Percentiles rank a stretch among this genome's conserved stretches.
phyloP scores from a whole-genome alignment of 2,888 invertebrate species.

The Eretmocerus hayati region DNA sequence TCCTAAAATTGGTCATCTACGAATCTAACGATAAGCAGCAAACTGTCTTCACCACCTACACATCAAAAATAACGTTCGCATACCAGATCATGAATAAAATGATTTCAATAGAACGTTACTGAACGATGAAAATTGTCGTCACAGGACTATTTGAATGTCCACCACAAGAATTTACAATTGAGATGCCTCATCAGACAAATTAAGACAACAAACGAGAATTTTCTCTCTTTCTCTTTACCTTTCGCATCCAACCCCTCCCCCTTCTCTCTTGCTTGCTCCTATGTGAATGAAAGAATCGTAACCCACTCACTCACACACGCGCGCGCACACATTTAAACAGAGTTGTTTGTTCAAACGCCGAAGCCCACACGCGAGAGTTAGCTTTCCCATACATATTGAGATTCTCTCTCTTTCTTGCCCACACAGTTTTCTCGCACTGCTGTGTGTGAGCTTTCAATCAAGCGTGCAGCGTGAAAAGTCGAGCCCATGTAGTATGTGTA shows the following conservation, averaged over 20 bases:
- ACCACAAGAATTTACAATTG: background rate
- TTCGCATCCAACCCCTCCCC: background rate
- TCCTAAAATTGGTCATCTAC: too few species aligned
- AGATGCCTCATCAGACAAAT: background rate
- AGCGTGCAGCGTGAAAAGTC: conserved; percentile 1
- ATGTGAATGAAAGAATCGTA: too few species aligned
- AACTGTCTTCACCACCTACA: too few species aligned
- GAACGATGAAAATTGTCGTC: too few species aligned
- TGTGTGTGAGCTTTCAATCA: conserved; percentile 9
- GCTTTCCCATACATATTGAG: background rate
- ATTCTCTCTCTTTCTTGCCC: background rate
- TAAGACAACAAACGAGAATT: background rate
- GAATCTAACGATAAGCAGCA: too few species aligned
- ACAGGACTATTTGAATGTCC: background rate
- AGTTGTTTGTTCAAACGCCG: too few species aligned
- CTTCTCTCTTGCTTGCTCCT: background rate
- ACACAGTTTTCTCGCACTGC: background rate
- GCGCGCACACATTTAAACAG: too few species aligned
- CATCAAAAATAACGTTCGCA: too few species aligned
- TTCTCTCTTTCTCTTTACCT: background rate
- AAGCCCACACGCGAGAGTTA: background rate
- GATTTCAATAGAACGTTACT: too few species aligned
- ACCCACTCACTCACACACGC: too few species aligned
- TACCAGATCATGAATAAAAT: too few species aligned
- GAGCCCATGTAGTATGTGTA: background rate